These are phyloP conservation scores for Periparus ater DNA, from an alignment of 2,797 vertebrate genomes.

Conservation along the genomic window DNA sequence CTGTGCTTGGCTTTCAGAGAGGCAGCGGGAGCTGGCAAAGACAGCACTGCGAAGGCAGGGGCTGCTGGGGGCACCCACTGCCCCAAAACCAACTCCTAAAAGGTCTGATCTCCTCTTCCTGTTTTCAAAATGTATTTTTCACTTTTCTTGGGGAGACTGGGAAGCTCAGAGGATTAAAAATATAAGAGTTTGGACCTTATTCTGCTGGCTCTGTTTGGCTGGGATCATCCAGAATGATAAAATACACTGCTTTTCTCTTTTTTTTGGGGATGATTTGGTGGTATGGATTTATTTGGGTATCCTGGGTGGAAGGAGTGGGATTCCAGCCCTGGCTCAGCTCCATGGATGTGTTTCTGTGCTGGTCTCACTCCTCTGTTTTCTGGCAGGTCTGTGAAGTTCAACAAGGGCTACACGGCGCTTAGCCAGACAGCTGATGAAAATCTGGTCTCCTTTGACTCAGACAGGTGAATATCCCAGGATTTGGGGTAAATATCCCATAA, in stretches of 20 bases:
- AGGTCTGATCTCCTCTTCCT: conserved; percentile 73
- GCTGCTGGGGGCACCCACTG: conserved; percentile 76
- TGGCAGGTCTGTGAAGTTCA: conserved; percentile 87
- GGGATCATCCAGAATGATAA: not conserved
- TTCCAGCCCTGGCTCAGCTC: not conserved
- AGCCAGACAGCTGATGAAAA: conserved; percentile 90
- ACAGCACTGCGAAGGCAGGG: conserved; percentile 89
- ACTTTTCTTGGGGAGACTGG: not conserved
- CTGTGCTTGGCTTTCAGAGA: conserved; percentile 79
- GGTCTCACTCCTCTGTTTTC: not conserved
- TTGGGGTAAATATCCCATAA: not conserved
- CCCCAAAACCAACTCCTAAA: conserved; percentile 77
- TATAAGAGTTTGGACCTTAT: not conserved
- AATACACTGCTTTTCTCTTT: not conserved
- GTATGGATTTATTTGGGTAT: not conserved
- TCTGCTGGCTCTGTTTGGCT: not conserved
- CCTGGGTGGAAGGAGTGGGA: not conserved
- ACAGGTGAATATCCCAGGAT: conserved; percentile 82
- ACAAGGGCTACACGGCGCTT: conserved; percentile 90
- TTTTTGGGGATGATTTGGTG: not conserved
- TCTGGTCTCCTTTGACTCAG: conserved; percentile 89
- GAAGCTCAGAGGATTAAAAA: not conserved
- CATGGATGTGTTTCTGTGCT: not conserved
- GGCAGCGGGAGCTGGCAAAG: conserved; percentile 89
- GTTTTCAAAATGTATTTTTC: not conserved